Evolutionary conservation across 2,797 vertebrate species (phyloP), one percentile per base, ranked within the genome.

Genomic region (Carduelis carduelis): DNA sequence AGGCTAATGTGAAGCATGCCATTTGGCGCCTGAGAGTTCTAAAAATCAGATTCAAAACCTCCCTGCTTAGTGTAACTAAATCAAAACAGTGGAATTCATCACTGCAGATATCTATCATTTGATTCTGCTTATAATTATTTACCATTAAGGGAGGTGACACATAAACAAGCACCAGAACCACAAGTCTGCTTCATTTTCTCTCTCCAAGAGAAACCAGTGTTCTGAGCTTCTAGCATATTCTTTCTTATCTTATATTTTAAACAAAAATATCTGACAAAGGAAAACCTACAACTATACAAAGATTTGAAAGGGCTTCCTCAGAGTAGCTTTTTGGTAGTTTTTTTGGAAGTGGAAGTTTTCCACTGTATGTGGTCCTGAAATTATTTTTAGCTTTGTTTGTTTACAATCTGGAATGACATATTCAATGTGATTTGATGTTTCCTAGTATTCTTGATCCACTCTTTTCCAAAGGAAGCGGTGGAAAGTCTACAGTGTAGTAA

Each of bases 381-480:
- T 66, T 96, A 96, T 93, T 94, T 95, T 96, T 95, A 93, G 56
- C 80, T 77, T 71, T 96, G 90, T 83, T 94, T 96, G 84, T 96
- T 96, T 96, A 92, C 88, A 93, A 59, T 82, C 87, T 92, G 74
- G 46, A 94, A 91, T 91, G 57, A 95, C 86, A 95, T 93, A 89
- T 77, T 90, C 53, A 79, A 93, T 20, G 64, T 96, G 95, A 96
- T 97, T 93, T 96, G 93, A 90, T 96, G 77, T 96, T 97, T 96
- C 94, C 91, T 96, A 91, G 74, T 96, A 89, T 94, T 95, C 95
- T 93, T 80, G 89, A 89, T 71, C 93, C 63, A 50, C 83, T 60
- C 37, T 91, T 91, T 95, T 96, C 94, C 93, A 94, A 93, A 41
- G 74, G 90, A 92, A 96, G 74, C 75, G 83, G 53, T 92, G 93